These are phyloP conservation scores for Coenonympha arcania DNA, from an alignment of 2,888 invertebrate genomes.

Conservation along the genomic window DNA sequence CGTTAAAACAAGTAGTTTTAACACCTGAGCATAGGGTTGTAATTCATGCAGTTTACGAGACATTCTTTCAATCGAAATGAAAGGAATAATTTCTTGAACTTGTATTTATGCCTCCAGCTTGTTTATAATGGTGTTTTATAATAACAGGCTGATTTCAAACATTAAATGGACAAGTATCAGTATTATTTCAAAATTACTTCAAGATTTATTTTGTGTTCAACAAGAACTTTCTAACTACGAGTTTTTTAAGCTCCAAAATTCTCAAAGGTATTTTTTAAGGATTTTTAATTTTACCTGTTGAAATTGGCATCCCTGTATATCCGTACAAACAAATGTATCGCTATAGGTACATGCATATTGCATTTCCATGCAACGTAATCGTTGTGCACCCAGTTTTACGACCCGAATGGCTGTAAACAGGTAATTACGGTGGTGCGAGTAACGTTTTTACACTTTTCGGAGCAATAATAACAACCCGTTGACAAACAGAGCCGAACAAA, in stretches of 20 bases:
- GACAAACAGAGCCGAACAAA: constrained; percentile 55
- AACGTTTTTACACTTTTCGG: constrained; percentile 20
- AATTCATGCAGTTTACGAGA: background rate
- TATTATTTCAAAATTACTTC: no score
- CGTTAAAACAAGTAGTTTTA: constrained; percentile 29
- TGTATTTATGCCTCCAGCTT: no score
- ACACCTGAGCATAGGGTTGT: constrained; percentile 22
- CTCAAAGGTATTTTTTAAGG: no score
- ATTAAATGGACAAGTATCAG: no score
- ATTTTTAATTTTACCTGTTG: no score
- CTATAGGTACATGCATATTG: no score
- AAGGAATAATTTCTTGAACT: no score
- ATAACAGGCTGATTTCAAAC: no score
- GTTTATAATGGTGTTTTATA: no score
- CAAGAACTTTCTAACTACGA: no score
- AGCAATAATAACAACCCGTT: constrained; percentile 30
- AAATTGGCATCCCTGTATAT: constrained; percentile 12
- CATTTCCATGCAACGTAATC: constrained; percentile 27
- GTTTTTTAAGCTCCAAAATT: no score
- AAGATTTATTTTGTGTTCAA: no score
- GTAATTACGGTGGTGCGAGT: constrained; percentile 23
- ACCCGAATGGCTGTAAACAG: constrained; percentile 28
- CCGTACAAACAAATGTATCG: constrained; percentile 21
- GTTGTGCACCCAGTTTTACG: constrained; percentile 27
- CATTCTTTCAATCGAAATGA: background rate